A percentile compares a stretch with the other conserved stretches of the same genome.
Conservation (phyloP, 2,888 invertebrate genomes). For the Nemurella pictetii region DNA sequence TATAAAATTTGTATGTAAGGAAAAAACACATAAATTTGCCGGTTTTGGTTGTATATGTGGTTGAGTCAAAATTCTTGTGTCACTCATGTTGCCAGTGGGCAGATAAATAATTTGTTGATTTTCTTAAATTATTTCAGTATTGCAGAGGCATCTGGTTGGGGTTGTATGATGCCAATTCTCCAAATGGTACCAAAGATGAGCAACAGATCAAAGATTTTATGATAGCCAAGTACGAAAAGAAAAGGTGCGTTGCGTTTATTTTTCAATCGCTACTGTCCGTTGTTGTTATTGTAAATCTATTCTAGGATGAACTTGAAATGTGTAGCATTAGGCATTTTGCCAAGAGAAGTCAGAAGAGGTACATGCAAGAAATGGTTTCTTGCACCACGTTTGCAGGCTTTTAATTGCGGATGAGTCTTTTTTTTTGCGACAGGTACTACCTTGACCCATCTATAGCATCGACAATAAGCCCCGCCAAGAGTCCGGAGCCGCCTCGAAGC, state of each 20-base stretch:
- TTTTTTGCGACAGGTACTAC: conserved; percentile 51
- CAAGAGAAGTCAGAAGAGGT: neutral
- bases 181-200: conserved; percentile 75
- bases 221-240: conserved; percentile 93
- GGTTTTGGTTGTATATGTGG: too few relatives aligned
- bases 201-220: conserved; percentile 90
- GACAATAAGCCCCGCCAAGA: conserved; percentile 47
- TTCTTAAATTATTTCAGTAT: conserved; percentile 62
- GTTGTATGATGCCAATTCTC: conserved; percentile 65
- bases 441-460: conserved; percentile 51
- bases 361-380: neutral
- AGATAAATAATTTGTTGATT: too few relatives aligned
- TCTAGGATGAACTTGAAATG: neutral
- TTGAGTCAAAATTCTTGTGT: too few relatives aligned
- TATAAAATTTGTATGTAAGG: too few relatives aligned
- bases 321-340: neutral
- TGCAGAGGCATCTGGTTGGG: conserved; percentile 93
- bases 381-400: too few relatives aligned
- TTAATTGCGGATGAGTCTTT: neutral
- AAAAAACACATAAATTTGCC: too few relatives aligned
- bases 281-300: conserved; percentile 9
- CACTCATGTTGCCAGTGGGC: too few relatives aligned
- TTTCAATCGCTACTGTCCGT: neutral
- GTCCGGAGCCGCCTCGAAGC: neutral
- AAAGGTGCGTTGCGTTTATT: conserved; percentile 60